phyloP scores from a whole-genome alignment of 1,140 invertebrate species.

The Bradynema listronoti region DNA sequence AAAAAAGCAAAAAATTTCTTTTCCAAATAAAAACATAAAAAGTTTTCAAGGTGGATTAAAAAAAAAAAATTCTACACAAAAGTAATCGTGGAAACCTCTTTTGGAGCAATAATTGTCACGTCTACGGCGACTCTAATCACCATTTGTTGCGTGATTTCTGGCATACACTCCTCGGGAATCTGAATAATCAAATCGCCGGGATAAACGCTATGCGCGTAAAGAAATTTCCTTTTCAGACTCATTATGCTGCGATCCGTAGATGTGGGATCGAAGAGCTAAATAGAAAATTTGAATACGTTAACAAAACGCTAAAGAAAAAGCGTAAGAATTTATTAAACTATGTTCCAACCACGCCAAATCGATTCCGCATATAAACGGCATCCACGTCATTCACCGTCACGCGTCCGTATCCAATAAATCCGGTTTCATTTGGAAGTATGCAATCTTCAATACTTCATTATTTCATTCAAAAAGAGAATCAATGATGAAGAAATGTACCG shows the following conservation, averaged over 20 bases:
- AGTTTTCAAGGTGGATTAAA: slow-evolving; percentile 7
- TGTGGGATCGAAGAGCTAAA: slow-evolving; percentile 8
- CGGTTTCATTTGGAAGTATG: slow-evolving; percentile 32
- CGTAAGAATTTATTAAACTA: no score
- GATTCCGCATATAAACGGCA: slow-evolving; percentile 27
- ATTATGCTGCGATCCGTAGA: slow-evolving; percentile 11
- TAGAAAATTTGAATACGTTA: no score
- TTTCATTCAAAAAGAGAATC: no score
- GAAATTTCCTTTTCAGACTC: slow-evolving; percentile 22
- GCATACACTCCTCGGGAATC: slow-evolving; percentile 20
- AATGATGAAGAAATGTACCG: slow-evolving; percentile 6
- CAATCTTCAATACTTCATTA: slow-evolving; percentile 38
- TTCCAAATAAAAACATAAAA: background rate
- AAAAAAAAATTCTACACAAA: slow-evolving; percentile 8
- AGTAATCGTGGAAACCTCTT: slow-evolving; percentile 15
- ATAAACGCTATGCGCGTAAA: slow-evolving; percentile 7
- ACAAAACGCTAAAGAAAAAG: no score
- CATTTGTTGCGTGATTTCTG: slow-evolving; percentile 9
- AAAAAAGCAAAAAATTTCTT: background rate
- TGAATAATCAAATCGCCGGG: slow-evolving; percentile 31
- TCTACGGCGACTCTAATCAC: slow-evolving; percentile 29
- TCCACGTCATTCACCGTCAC: slow-evolving; percentile 29
- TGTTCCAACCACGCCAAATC: slow-evolving; percentile 16
- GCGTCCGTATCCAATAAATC: slow-evolving; percentile 21
- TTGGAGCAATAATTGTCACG: slow-evolving; percentile 22